phyloP scores from a whole-genome alignment of 2,888 invertebrate genomes.

The Spodoptera picta region DNA sequence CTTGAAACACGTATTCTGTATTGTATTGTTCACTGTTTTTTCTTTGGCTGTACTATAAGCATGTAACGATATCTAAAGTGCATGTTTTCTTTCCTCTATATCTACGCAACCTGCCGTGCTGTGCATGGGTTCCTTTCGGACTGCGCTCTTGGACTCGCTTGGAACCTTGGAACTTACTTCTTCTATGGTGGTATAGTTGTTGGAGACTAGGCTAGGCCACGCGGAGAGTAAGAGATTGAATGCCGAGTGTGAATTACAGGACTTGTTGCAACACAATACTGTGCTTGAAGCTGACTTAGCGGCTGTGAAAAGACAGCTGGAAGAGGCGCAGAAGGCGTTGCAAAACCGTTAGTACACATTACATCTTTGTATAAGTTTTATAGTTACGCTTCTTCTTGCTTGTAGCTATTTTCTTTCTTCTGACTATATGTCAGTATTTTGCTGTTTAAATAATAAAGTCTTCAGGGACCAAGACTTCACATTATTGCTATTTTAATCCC shows the following conservation, averaged over 20 bases:
- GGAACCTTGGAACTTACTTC: slow-evolving; percentile 59
- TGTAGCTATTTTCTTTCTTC: no score
- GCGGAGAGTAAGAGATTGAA: slow-evolving; percentile 90
- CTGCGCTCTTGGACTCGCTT: slow-evolving; percentile 56
- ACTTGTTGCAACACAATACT: slow-evolving; percentile 91
- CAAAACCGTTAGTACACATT: slow-evolving; percentile 77
- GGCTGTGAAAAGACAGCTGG: slow-evolving; percentile 84
- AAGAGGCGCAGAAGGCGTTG: slow-evolving; percentile 74
- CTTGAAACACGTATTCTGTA: slow-evolving; percentile 8
- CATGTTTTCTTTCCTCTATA: slow-evolving; percentile 78
- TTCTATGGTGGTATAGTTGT: slow-evolving; percentile 82
- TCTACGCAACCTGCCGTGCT: slow-evolving; percentile 65
- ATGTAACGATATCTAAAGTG: slow-evolving; percentile 72
- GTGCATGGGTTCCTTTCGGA: slow-evolving; percentile 59
- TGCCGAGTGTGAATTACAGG: slow-evolving; percentile 89
- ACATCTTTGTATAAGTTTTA: slow-evolving; percentile 22
- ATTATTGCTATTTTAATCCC: no score
- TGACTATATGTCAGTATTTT: no score
- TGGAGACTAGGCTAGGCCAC: slow-evolving; percentile 90
- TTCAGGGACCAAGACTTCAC: no score
- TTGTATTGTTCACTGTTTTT: slow-evolving; percentile 29
- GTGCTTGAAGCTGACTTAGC: slow-evolving; percentile 89
- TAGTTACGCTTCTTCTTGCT: no score
- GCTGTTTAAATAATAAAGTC: no score
- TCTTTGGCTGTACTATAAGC: slow-evolving; percentile 34